Evolutionary conservation across 1,140 invertebrate genomes (phyloP).

Genomic region (Saccostrea glomerata): DNA sequence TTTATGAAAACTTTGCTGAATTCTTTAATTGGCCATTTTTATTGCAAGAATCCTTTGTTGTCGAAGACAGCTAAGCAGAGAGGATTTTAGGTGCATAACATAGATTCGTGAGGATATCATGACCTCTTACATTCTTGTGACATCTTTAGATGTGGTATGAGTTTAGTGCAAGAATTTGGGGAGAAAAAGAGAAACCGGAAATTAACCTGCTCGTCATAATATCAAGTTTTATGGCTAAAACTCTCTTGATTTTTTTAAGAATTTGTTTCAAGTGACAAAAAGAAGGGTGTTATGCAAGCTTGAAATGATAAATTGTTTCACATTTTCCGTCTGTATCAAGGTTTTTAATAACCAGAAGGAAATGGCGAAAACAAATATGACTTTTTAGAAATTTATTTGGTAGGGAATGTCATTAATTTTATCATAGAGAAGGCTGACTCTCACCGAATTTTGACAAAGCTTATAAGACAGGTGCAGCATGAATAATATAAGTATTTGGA

Average conservation of each 20-base stretch:
- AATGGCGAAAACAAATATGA: neutral
- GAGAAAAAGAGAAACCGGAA: neutral
- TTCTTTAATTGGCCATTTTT: neutral
- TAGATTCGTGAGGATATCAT: neutral
- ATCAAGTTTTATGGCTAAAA: neutral
- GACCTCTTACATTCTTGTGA: neutral
- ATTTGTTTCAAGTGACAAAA: constrained; percentile 18
- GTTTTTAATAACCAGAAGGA: neutral
- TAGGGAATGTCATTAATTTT: constrained; percentile 5
- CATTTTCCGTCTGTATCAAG: neutral
- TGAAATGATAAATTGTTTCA: constrained; percentile 5
- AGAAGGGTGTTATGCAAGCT: neutral
- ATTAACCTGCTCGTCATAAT: constrained; percentile 1
- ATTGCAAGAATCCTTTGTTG: neutral
- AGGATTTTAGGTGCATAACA: neutral
- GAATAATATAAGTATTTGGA: neutral
- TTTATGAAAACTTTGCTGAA: too few relatives aligned
- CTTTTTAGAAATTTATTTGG: neutral
- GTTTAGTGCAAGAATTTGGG: neutral
- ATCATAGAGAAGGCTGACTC: neutral
- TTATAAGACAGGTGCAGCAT: neutral
- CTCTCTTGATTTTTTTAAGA: neutral
- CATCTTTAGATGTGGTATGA: neutral
- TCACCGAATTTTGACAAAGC: neutral
- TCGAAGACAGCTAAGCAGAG: neutral